Percentiles rank a stretch among this genome's conserved stretches.
Evolutionary conservation across 2,888 invertebrate species (phyloP).

Genomic region (Ochropleura plecta): DNA sequence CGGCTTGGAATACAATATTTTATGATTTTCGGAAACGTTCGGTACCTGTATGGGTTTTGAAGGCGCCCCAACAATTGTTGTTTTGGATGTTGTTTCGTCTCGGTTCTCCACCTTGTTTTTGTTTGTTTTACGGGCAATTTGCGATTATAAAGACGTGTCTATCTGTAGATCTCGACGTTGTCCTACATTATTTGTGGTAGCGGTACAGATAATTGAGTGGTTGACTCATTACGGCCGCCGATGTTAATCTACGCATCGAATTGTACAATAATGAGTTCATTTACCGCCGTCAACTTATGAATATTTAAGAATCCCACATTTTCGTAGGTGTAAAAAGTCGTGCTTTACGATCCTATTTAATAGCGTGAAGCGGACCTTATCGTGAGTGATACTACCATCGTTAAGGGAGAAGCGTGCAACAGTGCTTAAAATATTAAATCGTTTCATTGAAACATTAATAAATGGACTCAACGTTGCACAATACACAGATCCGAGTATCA

Average conservation of each 20-base stretch:
- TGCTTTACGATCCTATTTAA: slow-evolving; percentile 76
- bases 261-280: slow-evolving; percentile 84
- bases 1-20: slow-evolving; percentile 83
- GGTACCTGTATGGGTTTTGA: slow-evolving; percentile 75
- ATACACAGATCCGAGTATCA: slow-evolving; percentile 50
- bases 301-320: slow-evolving; percentile 80
- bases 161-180: slow-evolving; percentile 73
- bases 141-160: slow-evolving; percentile 80
- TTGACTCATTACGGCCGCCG: slow-evolving; percentile 78
- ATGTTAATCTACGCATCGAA: slow-evolving; percentile 84
- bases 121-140: slow-evolving; percentile 89
- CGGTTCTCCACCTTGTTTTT: slow-evolving; percentile 83
- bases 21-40: slow-evolving; percentile 84
- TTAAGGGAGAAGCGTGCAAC: slow-evolving; percentile 56
- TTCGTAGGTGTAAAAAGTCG: slow-evolving; percentile 76
- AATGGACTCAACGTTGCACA: slow-evolving; percentile 58
- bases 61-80: slow-evolving; percentile 75
- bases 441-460: slow-evolving; percentile 61
- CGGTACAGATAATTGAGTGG: slow-evolving; percentile 80
- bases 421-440: slow-evolving; percentile 56
- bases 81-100: slow-evolving; percentile 85
- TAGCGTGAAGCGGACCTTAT: slow-evolving; percentile 74
- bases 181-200: slow-evolving; percentile 71
- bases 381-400: slow-evolving; percentile 63
- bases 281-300: slow-evolving; percentile 83